Conservation (phyloP, 2,888 invertebrate species). For the Plagodis dolabraria region DNA sequence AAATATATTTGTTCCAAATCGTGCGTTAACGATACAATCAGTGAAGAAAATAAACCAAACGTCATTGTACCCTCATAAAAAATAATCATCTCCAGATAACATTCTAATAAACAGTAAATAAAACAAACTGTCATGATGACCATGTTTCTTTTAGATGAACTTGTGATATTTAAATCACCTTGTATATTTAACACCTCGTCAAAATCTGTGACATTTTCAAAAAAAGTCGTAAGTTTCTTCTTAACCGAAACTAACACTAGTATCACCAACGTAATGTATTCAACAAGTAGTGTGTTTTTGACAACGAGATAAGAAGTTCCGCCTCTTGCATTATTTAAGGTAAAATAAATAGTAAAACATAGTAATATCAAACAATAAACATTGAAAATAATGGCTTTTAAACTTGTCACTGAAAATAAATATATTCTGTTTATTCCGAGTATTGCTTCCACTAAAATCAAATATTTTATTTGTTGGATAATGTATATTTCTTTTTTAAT, state of each 20-base stretch:
- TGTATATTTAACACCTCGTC: conserved; percentile 59
- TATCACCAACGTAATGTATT: conserved; percentile 51
- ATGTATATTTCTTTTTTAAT: conserved; percentile 28
- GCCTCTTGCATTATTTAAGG: background rate
- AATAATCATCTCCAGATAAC: conserved; percentile 32
- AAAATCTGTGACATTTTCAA: conserved; percentile 51
- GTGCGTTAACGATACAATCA: conserved; percentile 48
- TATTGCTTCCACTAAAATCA: conserved; percentile 42
- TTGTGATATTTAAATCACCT: conserved; percentile 44
- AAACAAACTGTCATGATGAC: conserved; percentile 41
- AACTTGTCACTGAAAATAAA: conserved; percentile 44
- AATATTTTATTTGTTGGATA: conserved; percentile 41
- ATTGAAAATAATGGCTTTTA: conserved; percentile 32
- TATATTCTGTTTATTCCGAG: conserved; percentile 55
- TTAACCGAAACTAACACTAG: conserved; percentile 47
- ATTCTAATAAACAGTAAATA: conserved; percentile 47
- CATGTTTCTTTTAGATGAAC: conserved; percentile 36
- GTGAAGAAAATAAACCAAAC: conserved; percentile 6
- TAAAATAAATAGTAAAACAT: conserved; percentile 6
- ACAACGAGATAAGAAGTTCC: conserved; percentile 47
- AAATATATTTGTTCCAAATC: conserved; percentile 62
- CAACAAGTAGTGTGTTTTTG: conserved; percentile 46
- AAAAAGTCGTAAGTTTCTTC: conserved; percentile 46
- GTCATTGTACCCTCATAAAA: conserved; percentile 26
- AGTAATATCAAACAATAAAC: conserved; percentile 17